phyloP scores from a whole-genome alignment of 2,113 vertebrate species.

The Clarias batrachus region DNA sequence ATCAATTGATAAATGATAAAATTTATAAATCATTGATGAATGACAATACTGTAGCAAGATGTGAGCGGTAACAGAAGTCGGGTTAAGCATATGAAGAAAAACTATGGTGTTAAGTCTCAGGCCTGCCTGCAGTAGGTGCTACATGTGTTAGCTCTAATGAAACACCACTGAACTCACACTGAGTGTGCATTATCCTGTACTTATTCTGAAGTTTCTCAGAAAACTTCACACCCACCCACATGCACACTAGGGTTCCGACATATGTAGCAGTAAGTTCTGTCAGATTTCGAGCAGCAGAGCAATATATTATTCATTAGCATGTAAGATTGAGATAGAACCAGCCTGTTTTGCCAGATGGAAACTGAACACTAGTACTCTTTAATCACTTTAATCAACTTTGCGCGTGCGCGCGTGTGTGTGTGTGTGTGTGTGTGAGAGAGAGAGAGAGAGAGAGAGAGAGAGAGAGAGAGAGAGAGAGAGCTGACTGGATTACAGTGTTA shows the following conservation, averaged over 20 bases:
- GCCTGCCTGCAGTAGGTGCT: slow-evolving; percentile 25
- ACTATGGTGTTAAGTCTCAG: slow-evolving; percentile 30
- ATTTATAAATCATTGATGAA: background rate
- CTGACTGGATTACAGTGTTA: background rate
- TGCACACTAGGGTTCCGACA: background rate
- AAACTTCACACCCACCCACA: slow-evolving; percentile 34
- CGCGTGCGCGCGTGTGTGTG: background rate
- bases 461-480: no score
- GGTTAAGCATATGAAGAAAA: slow-evolving; percentile 7
- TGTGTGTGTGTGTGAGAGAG: background rate
- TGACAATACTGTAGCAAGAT: slow-evolving; percentile 13
- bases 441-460: no score
- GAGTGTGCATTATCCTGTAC: slow-evolving; percentile 6
- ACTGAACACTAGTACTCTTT: slow-evolving; percentile 8
- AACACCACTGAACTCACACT: slow-evolving; percentile 36
- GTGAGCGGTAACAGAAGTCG: background rate
- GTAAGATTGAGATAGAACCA: background rate
- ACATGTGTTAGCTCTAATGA: slow-evolving; percentile 45
- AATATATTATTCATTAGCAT: slow-evolving; percentile 7
- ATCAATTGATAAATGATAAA: background rate
- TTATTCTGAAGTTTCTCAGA: slow-evolving; percentile 20
- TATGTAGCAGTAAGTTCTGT: background rate
- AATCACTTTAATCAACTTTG: background rate
- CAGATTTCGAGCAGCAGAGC: slow-evolving; percentile 4
- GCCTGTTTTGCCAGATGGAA: slow-evolving; percentile 18